A percentile compares a stretch with the other conserved stretches of the same genome.
Conservation (phyloP, 2,888 invertebrate genomes). For the Operophtera brumata region DNA sequence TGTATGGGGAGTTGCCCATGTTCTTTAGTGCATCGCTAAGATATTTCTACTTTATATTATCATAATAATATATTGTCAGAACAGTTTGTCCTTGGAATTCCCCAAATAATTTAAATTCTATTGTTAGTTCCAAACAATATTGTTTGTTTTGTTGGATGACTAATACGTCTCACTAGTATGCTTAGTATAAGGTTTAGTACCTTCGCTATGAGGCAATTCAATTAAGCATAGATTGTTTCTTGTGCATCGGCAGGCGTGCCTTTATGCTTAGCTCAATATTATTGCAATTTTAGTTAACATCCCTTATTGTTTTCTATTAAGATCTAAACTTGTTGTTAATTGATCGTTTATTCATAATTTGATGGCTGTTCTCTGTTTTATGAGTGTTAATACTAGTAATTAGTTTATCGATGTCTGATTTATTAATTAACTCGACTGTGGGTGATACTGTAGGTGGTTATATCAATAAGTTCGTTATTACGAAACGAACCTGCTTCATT, state of each 20-base stretch:
- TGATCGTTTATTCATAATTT: constrained; percentile 5
- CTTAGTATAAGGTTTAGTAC: constrained; percentile 25
- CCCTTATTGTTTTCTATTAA: constrained; percentile 20
- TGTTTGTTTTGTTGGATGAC: constrained; percentile 40
- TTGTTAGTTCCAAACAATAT: constrained; percentile 30
- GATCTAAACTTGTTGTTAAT: constrained; percentile 6
- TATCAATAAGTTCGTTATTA: constrained; percentile 21
- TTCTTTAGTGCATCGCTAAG: constrained; percentile 13
- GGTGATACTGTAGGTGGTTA: constrained; percentile 26
- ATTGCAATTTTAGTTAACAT: constrained; percentile 28
- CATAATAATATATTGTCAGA: constrained; percentile 12
- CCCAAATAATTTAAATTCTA: constrained; percentile 38
- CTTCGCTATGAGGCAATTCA: constrained; percentile 45
- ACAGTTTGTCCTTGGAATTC: constrained; percentile 35
- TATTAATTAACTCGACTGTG: constrained; percentile 4
- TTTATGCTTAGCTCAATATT: constrained; percentile 35
- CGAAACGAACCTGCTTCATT: constrained; percentile 23
- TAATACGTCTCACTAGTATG: constrained; percentile 32
- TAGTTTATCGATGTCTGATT: constrained; percentile 15
- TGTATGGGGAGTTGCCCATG: no score
- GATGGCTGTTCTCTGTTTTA: constrained; percentile 8
- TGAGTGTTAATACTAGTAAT: constrained; percentile 2
- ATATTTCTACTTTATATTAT: constrained; percentile 9
- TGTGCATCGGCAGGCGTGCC: constrained; percentile 31
- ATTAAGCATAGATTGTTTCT: constrained; percentile 49